Evolutionary conservation across 2,888 invertebrate genomes (phyloP), one percentile per base, ranked within the genome.

Genomic region (Apeira syringaria): DNA sequence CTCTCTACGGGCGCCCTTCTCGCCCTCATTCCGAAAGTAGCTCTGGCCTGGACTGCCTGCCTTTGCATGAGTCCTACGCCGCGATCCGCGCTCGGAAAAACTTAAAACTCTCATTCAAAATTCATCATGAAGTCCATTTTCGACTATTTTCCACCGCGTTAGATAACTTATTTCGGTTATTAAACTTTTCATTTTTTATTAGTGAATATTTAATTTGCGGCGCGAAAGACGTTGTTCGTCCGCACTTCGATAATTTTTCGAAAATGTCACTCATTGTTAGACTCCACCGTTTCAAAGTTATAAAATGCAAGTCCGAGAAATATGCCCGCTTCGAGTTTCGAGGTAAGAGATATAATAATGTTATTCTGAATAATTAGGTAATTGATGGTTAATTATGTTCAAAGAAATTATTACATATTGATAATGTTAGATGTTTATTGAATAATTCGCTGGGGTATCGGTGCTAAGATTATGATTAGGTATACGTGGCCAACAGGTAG

Each of bases 301-400:
- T 93, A 9, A 94, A 93, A 77, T 91, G 91, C 65, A 94, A 93
- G 69, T 91, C 91, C 6, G 94, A 94, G 56, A 93, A 94, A 67
- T 91, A 92, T 51, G 93, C 92, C 34, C 92, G 93, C 56, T 83
- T 94, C 53, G 93, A 94, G 55, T 96, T 96, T 71, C 87, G 96
- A 90, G 96, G 96, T 96, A 90, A 91, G 93, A 67, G 5, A 13
- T 10, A 15, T n/a, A n/a, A n/a, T n/a, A n/a, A n/a, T n/a, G n/a
- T n/a, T n/a, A n/a, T n/a, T n/a, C n/a, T n/a, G n/a, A n/a, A n/a
- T n/a, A n/a, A n/a, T n/a, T n/a, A n/a, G n/a, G n/a, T n/a, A n/a
- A n/a, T n/a, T n/a, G n/a, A n/a, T n/a, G n/a, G n/a, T n/a, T n/a
- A n/a, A n/a, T n/a, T n/a, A n/a, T n/a, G n/a, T n/a, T n/a, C n/a